Evolutionary conservation across 2,113 vertebrate species (phyloP).

Genomic region (Prietella phreatophila): DNA sequence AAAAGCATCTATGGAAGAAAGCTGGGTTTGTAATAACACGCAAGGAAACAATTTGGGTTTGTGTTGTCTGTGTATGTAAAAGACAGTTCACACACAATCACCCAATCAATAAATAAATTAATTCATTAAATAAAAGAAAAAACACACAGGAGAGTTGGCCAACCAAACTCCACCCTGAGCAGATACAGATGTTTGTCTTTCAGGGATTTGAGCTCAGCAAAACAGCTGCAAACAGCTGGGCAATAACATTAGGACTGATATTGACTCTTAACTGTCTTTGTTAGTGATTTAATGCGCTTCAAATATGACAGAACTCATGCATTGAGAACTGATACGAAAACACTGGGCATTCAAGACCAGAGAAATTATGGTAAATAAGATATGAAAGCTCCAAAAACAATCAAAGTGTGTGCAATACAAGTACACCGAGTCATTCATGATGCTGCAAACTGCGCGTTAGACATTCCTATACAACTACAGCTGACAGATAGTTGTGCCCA

Average conservation of each 20-base stretch:
- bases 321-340: not conserved
- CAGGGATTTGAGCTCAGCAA: not conserved
- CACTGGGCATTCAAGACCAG: not conserved
- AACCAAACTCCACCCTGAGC: constrained; percentile 35
- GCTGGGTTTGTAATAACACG: constrained; percentile 2
- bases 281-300: not conserved
- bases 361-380: not conserved
- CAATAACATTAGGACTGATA: not conserved
- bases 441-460: not conserved
- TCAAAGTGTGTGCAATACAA: not conserved
- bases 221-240: not conserved
- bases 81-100: not conserved
- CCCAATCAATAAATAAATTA: not conserved
- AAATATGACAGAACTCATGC: not conserved
- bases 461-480: not conserved
- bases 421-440: not conserved
- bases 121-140: not conserved
- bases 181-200: constrained; percentile 37
- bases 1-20: not conserved
- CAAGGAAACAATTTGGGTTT: constrained; percentile 10
- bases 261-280: not conserved
- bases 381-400: constrained; percentile 5
- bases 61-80: not conserved
- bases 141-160: not conserved
- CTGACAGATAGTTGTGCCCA: not conserved